Conservation (phyloP, 2,888 invertebrate genomes). For the Leucophenga montana region DNA sequence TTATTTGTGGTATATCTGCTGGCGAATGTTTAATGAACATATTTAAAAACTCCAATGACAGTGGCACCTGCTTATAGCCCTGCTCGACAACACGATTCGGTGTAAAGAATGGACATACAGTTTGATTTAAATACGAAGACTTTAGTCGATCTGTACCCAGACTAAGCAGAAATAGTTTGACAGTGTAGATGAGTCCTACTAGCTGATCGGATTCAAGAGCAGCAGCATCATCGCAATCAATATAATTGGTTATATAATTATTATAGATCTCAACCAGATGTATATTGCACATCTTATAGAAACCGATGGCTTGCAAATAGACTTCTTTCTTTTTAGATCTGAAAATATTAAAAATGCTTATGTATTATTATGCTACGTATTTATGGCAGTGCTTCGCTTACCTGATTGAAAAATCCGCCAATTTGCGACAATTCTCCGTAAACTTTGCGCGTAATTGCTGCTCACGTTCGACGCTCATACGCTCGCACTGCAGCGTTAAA, state of each 20-base stretch:
- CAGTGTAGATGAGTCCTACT: conserved; percentile 69
- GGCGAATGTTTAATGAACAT: conserved; percentile 69
- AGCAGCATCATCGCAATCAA: conserved; percentile 41
- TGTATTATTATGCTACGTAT: not conserved
- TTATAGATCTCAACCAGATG: conserved; percentile 64
- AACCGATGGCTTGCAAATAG: conserved; percentile 70
- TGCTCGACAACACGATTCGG: conserved; percentile 55
- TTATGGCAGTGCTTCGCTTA: conserved; percentile 34
- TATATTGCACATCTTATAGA: conserved; percentile 72
- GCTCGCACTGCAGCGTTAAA: conserved; percentile 63
- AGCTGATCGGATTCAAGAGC: conserved; percentile 49
- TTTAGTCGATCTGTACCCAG: conserved; percentile 67
- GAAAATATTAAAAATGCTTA: conserved; percentile 14
- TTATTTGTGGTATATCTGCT: conserved; percentile 66
- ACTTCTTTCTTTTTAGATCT: conserved; percentile 71
- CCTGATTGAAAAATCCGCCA: conserved; percentile 72
- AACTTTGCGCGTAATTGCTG: conserved; percentile 62
- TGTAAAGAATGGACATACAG: conserved; percentile 63
- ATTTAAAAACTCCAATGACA: conserved; percentile 69
- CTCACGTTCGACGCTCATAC: conserved; percentile 55
- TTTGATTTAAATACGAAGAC: conserved; percentile 65
- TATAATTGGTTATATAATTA: conserved; percentile 62
- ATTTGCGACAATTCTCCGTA: conserved; percentile 65
- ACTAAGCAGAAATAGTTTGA: conserved; percentile 65
- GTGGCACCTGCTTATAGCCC: conserved; percentile 58